Percentiles rank a stretch among this genome's conserved stretches.
phyloP scores from a whole-genome alignment of 2,888 invertebrate genomes.

The Chymomyza procnemis region DNA sequence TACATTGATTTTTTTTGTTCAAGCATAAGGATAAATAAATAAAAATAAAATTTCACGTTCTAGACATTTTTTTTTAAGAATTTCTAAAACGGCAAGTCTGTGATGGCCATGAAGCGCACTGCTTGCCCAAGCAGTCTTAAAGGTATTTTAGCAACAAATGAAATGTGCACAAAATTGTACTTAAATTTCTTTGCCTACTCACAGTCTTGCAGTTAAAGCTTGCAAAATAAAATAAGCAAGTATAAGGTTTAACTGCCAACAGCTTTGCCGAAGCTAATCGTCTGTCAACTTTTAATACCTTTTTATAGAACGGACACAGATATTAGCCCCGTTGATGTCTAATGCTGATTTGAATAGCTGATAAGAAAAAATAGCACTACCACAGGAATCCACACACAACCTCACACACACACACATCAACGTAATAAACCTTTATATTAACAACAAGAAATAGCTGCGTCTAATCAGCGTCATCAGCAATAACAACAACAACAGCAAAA shows the following conservation, averaged over 20 bases:
- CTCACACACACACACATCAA: conserved; percentile 47
- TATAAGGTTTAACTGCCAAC: background rate
- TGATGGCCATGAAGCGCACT: too few species aligned
- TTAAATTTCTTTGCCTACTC: too few species aligned
- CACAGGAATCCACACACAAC: conserved; percentile 14
- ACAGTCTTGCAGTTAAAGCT: too few species aligned
- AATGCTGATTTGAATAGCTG: conserved; percentile 37
- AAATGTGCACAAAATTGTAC: too few species aligned
- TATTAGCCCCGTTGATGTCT: conserved; percentile 28
- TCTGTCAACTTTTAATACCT: background rate
- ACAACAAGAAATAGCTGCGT: conserved; percentile 29
- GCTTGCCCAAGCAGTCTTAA: too few species aligned
- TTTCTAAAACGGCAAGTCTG: too few species aligned
- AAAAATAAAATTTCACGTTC: too few species aligned
- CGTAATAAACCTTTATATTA: conserved; percentile 68
- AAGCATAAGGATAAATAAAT: too few species aligned
- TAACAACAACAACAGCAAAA: background rate
- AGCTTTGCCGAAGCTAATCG: background rate
- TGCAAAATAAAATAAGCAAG: too few species aligned
- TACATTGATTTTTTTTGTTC: too few species aligned
- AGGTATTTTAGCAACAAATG: too few species aligned
- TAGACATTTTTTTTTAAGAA: too few species aligned
- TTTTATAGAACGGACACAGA: background rate
- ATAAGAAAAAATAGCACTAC: background rate
- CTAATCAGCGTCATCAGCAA: conserved; percentile 66